Evolutionary conservation across 2,113 vertebrate genomes (phyloP), one percentile per base, ranked within the genome.

Genomic region (Pardalotus punctatus): DNA sequence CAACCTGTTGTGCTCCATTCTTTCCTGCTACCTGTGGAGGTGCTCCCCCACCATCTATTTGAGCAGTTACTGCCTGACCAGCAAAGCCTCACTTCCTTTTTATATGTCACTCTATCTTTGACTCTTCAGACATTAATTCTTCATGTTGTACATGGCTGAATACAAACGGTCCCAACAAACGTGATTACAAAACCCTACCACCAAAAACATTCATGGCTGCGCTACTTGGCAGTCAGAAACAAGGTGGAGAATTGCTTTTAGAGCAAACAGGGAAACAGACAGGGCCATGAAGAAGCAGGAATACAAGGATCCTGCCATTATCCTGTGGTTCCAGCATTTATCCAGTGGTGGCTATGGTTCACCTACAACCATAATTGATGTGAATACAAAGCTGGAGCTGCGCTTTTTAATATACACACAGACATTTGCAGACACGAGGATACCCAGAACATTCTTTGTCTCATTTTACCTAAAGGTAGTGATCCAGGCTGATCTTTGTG

Each of bases 391-490:
- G 25, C 54, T 61, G 60, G 16, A 50, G 29, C 22, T 45, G 48
- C 0, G 5, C 28, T 67, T 61, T 74, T 29, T 24, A 40, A 48
- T 4, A 67, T 0, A 74, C 10, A 33, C 7, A 65, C 10, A 54
- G 13, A 38, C 23, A 28, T 42, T 25, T 67, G 57, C 45, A 90
- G 74, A 62, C 78, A 73, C 5, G 6, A 84, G 57, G 80, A 71
- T 81, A 72, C 69, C 90, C 58, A 14, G 58, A 92, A 42, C 24
- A 13, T 58, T 88, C 82, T 69, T 86, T 31, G 15, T 66, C 78
- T 91, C 19, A 24, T 88, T 97, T 98, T 98, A 99, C 99, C 99
- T 99, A 99, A 98, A 95, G 99, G 99, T 95, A 99, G 98, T 94
- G 98, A 98, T 95, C 98, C 97, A 56, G 98, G 98, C 48, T 98